Percentiles rank a stretch among this genome's conserved stretches.
Evolutionary conservation across 2,113 vertebrate species (phyloP).

Genomic region (Macrotus californicus): DNA sequence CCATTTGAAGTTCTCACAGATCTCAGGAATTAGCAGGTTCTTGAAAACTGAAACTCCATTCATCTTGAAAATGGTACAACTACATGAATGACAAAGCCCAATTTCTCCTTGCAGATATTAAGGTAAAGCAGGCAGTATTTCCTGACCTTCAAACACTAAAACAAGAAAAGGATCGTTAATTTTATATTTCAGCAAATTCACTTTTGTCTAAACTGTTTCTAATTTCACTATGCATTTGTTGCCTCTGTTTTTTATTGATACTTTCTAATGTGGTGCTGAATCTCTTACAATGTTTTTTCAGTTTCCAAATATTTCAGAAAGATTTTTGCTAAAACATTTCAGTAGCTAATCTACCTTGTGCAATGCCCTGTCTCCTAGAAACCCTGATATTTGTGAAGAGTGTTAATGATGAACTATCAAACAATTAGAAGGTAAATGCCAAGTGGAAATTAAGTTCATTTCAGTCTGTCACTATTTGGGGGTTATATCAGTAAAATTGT

Average conservation of each 20-base stretch:
- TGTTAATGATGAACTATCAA: slow-evolving; percentile 36
- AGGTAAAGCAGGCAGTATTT: background rate
- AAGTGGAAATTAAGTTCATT: slow-evolving; percentile 62
- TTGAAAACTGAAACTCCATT: background rate
- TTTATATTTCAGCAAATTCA: slow-evolving; percentile 34
- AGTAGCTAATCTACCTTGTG: slow-evolving; percentile 36
- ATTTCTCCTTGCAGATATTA: background rate
- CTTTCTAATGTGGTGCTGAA: background rate
- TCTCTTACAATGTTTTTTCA: slow-evolving; percentile 27
- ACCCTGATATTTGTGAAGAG: background rate
- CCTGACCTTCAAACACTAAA: slow-evolving; percentile 4
- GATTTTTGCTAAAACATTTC: slow-evolving; percentile 26
- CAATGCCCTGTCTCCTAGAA: background rate
- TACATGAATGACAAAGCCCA: background rate
- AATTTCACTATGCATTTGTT: slow-evolving; percentile 30
- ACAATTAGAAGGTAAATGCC: slow-evolving; percentile 67
- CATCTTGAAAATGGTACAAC: background rate
- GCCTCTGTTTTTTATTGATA: slow-evolving; percentile 41
- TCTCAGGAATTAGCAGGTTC: background rate
- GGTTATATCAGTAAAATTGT: slow-evolving; percentile 32
- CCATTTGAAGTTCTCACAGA: background rate
- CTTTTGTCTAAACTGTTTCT: slow-evolving; percentile 5
- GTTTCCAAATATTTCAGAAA: slow-evolving; percentile 57
- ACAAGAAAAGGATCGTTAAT: background rate
- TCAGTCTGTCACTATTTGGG: slow-evolving; percentile 19